phyloP scores from a whole-genome alignment of 2,113 vertebrate genomes.

The Terrapene triunguis region DNA sequence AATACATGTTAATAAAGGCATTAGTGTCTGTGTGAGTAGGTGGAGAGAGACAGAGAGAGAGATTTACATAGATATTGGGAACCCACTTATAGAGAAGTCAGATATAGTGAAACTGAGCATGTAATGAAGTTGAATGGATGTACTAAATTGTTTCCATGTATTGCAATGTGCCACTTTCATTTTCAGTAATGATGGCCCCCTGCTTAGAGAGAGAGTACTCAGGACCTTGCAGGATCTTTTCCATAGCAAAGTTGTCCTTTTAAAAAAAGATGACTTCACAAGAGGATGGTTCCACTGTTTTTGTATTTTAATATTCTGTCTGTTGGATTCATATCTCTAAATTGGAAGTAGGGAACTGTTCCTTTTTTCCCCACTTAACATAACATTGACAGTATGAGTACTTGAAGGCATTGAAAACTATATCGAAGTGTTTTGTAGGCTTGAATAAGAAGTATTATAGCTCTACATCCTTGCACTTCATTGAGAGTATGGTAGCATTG shows the following conservation, averaged over 20 bases:
- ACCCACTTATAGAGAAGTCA: neutral
- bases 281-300: rapidly evolving
- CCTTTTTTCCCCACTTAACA: constrained; percentile 21
- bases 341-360: neutral
- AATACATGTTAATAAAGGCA: neutral
- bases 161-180: neutral
- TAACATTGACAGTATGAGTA: constrained; percentile 2
- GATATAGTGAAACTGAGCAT: neutral
- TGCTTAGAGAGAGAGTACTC: neutral
- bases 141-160: neutral
- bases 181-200: neutral
- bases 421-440: constrained; percentile 27
- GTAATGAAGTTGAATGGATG: constrained; percentile 9
- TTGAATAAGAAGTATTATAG: constrained; percentile 28
- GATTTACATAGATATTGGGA: constrained; percentile 28
- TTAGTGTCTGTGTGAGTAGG: neutral
- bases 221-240: neutral
- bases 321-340: neutral
- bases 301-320: neutral
- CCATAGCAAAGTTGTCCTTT: rapidly evolving
- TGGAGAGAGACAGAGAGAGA: neutral
- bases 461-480: constrained; percentile 40
- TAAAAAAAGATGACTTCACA: neutral
- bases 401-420: constrained; percentile 59
- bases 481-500: neutral